These are phyloP conservation scores for Perithous albicinctus DNA, from an alignment of 2,888 invertebrate genomes.

Conservation along the genomic window DNA sequence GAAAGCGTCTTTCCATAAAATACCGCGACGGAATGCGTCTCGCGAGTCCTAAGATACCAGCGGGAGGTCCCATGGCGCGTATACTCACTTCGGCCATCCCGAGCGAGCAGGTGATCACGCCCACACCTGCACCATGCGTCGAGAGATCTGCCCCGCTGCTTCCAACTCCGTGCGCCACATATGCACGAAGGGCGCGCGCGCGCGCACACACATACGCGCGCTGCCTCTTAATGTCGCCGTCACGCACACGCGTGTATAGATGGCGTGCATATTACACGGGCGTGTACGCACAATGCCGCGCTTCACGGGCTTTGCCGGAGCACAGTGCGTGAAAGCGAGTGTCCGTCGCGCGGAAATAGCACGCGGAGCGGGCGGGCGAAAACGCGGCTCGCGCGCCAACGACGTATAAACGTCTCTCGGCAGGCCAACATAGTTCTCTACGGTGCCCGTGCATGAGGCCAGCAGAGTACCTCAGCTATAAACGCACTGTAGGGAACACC, in stretches of 20 bases:
- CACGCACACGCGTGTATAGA: conserved; percentile 31
- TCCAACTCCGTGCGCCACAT: conserved; percentile 10
- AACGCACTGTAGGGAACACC: background rate
- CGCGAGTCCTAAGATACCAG: conserved; percentile 54
- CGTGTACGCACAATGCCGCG: conserved; percentile 57
- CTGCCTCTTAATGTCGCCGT: conserved; percentile 41
- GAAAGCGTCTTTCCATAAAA: conserved; percentile 12
- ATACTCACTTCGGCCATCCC: conserved; percentile 57
- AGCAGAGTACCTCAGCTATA: conserved; percentile 9
- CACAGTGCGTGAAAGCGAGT: conserved; percentile 56
- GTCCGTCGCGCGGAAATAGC: conserved; percentile 51
- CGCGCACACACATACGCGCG: too few species aligned
- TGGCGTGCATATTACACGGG: conserved; percentile 33
- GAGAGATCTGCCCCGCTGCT: conserved; percentile 29
- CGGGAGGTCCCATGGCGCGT: conserved; percentile 56
- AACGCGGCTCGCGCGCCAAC: conserved; percentile 9
- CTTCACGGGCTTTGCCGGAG: conserved; percentile 51
- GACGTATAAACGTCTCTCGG: conserved; percentile 29
- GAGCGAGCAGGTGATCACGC: conserved; percentile 80
- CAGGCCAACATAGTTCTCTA: conserved; percentile 14
- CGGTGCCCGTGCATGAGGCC: background rate
- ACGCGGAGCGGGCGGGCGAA: background rate
- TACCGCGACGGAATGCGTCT: conserved; percentile 50
- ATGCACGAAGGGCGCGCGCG: conserved; percentile 9
- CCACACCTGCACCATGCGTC: conserved; percentile 75